A percentile compares a stretch with the other conserved stretches of the same genome.
phyloP scores from a whole-genome alignment of 2,888 invertebrate species.

The Polydrusus pterygomalis region DNA sequence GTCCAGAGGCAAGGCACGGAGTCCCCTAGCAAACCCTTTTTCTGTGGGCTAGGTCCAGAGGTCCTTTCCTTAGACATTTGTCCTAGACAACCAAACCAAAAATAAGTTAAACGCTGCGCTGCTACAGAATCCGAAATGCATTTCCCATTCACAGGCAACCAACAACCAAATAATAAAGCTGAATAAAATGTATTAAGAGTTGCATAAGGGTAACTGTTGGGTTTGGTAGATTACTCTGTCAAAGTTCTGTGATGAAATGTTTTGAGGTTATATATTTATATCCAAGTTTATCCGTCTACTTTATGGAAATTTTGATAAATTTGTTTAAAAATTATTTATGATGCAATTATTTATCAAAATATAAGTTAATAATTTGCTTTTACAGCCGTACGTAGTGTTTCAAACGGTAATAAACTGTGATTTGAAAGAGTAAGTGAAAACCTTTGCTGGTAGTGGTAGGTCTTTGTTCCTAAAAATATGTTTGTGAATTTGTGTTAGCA shows the following conservation, averaged over 20 bases:
- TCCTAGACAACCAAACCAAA: no score
- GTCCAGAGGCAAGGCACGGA: no score
- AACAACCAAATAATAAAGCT: no score
- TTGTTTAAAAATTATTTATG: slow-evolving; percentile 33
- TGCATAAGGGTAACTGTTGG: not conserved
- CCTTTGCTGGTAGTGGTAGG: slow-evolving; percentile 33
- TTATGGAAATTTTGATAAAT: slow-evolving; percentile 34
- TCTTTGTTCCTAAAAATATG: slow-evolving; percentile 22
- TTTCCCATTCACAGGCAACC: no score
- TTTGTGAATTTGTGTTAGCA: not conserved
- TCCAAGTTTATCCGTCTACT: slow-evolving; percentile 9
- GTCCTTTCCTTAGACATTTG: no score
- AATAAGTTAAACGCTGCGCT: no score
- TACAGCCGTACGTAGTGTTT: not conserved
- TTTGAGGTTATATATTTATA: slow-evolving; percentile 32
- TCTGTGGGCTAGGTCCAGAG: no score
- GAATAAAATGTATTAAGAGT: not conserved
- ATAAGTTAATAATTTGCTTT: slow-evolving; percentile 23
- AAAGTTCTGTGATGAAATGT: not conserved
- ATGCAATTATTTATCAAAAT: slow-evolving; percentile 42
- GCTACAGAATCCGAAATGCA: no score
- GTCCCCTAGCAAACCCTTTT: no score
- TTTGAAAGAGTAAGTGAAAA: slow-evolving; percentile 10
- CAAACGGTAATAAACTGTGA: not conserved
- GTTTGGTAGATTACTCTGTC: not conserved